Percentiles rank a stretch among this genome's conserved stretches.
Evolutionary conservation across 2,113 vertebrate species (phyloP).

Genomic region (Neoarius graeffei): DNA sequence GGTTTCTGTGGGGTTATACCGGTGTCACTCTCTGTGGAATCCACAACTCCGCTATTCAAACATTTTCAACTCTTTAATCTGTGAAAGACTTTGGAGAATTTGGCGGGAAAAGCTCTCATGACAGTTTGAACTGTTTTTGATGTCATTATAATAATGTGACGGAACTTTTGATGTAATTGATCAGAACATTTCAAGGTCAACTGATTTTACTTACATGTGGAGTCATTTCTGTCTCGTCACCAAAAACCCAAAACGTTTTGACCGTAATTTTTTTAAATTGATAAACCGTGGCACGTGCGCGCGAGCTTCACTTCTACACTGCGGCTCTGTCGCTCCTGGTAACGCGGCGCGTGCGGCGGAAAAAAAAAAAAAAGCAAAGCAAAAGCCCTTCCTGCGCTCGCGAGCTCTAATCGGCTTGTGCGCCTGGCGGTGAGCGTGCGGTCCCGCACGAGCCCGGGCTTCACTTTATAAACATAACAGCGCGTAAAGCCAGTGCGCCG

Average conservation of each 20-base stretch:
- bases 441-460: neutral
- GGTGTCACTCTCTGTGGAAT: neutral
- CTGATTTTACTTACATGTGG: neutral
- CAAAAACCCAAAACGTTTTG: neutral
- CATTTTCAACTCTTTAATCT: neutral
- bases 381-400: neutral
- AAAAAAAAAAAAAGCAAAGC: neutral
- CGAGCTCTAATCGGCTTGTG: conserved; percentile 20
- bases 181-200: neutral
- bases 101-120: neutral
- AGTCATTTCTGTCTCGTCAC: no score
- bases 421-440: neutral
- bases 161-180: neutral
- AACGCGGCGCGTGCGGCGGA: neutral
- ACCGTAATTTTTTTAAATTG: neutral
- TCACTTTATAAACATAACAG: no score
- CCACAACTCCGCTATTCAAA: neutral
- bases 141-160: neutral
- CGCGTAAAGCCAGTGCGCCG: no score
- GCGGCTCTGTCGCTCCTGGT: conserved; percentile 12
- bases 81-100: neutral
- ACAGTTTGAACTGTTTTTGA: neutral
- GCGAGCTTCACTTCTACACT: conserved; percentile 8
- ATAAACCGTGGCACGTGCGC: neutral
- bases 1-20: neutral